Percentiles rank a stretch among this genome's conserved stretches.
Evolutionary conservation across 30 jellyfish, hydroid and myxozoan species (phyloP).

Genomic region (Euphysa ruthae): DNA sequence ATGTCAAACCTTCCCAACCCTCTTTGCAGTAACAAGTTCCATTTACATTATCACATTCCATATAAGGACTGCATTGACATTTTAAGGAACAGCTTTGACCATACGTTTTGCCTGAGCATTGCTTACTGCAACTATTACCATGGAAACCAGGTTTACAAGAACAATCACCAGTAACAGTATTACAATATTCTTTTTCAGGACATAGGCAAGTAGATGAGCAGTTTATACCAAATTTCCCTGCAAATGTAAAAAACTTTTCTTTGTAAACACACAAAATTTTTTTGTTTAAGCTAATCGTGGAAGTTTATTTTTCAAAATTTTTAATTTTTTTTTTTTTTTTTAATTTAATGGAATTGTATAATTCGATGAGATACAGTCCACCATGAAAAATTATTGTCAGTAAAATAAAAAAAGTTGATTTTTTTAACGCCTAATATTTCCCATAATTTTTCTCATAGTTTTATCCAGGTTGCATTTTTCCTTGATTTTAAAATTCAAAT

Average conservation of each 20-base stretch:
- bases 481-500: too few species aligned
- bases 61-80: conserved; percentile 40
- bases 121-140: conserved; percentile 44
- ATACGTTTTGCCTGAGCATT: conserved; percentile 27
- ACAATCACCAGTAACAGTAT: conserved; percentile 53
- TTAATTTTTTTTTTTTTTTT: too few species aligned
- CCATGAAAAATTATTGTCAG: too few species aligned
- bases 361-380: too few species aligned
- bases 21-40: conserved; percentile 66
- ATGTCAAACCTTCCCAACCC: conserved; percentile 55
- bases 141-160: conserved; percentile 58
- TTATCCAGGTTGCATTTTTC: too few species aligned
- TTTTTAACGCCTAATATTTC: too few species aligned
- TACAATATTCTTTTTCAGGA: conserved; percentile 43
- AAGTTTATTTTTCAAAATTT: too few species aligned
- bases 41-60: conserved; percentile 49
- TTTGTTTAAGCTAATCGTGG: too few species aligned
- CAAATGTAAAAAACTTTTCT: neutral
- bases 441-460: too few species aligned
- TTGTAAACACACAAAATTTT: too few species aligned
- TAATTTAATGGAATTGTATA: too few species aligned
- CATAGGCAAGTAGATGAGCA: conserved; percentile 53
- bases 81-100: conserved; percentile 49
- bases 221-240: conserved; percentile 55
- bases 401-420: too few species aligned